These are phyloP conservation scores for Otocyon megalotis DNA, from an alignment of 2,113 vertebrate species.

Conservation along the genomic window DNA sequence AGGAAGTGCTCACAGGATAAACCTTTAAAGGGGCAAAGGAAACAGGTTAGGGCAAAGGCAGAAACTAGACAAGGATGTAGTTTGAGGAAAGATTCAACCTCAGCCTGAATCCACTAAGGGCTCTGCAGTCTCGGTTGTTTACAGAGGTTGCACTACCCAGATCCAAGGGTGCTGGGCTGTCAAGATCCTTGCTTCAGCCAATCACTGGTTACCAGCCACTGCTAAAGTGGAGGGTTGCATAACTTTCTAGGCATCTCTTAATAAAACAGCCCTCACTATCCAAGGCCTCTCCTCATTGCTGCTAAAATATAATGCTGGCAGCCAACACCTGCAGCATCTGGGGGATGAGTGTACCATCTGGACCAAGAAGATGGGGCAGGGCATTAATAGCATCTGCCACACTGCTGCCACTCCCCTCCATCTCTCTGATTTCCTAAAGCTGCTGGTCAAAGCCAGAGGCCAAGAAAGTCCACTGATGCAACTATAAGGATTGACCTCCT, in stretches of 20 bases:
- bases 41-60: not conserved
- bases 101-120: not conserved
- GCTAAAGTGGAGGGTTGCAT: not conserved
- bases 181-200: not conserved
- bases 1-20: not conserved
- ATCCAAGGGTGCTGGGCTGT: not conserved
- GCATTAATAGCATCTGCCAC: not conserved
- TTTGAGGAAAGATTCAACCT: conserved; percentile 6
- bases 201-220: not conserved
- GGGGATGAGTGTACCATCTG: not conserved
- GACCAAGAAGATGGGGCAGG: not conserved
- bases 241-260: not conserved
- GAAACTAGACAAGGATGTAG: not conserved
- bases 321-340: not conserved
- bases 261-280: not conserved
- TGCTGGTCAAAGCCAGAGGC: not conserved
- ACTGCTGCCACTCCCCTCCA: not conserved
- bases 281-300: not conserved
- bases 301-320: not conserved
- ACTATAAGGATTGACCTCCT: not conserved
- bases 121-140: not conserved
- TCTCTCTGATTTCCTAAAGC: not conserved
- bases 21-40: not conserved
- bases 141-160: not conserved
- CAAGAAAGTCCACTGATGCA: not conserved